phyloP scores from a whole-genome alignment of 2,113 vertebrate species.

The Psophia crepitans region DNA sequence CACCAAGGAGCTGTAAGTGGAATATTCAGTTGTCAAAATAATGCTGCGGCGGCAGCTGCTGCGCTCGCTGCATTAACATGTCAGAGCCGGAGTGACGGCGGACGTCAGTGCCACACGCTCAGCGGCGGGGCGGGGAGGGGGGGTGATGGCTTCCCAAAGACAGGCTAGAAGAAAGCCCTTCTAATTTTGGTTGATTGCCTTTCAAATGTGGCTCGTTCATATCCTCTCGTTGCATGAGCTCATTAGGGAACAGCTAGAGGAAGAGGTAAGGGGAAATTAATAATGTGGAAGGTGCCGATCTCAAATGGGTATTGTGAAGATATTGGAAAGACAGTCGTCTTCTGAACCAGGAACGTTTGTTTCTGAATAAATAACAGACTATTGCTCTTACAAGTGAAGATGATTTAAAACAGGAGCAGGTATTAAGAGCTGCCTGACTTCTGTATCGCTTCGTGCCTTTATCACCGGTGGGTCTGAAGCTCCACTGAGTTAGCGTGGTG shows the following conservation, averaged over 20 bases:
- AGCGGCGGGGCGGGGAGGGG: not conserved
- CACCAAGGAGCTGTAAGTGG: not conserved
- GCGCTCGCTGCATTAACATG: not conserved
- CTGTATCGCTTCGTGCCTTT: not conserved
- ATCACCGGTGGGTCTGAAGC: not conserved
- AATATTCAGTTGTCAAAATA: not conserved
- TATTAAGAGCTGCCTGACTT: not conserved
- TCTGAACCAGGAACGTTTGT: not conserved
- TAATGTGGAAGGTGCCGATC: accelerated
- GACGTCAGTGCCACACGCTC: not conserved
- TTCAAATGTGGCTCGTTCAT: not conserved
- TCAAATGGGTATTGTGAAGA: not conserved
- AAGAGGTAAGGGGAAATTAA: not conserved
- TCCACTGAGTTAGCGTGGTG: not conserved
- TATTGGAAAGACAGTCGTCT: not conserved
- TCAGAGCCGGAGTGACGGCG: not conserved
- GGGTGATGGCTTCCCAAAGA: not conserved
- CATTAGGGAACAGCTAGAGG: not conserved
- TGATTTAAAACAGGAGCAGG: not conserved
- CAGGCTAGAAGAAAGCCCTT: not conserved
- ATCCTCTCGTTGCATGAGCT: accelerated
- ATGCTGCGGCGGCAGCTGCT: accelerated
- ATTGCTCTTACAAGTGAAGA: not conserved
- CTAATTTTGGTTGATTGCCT: not conserved
- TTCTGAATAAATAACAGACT: not conserved